phyloP scores from a whole-genome alignment of 2,797 vertebrate genomes.

The Columba guinea region DNA sequence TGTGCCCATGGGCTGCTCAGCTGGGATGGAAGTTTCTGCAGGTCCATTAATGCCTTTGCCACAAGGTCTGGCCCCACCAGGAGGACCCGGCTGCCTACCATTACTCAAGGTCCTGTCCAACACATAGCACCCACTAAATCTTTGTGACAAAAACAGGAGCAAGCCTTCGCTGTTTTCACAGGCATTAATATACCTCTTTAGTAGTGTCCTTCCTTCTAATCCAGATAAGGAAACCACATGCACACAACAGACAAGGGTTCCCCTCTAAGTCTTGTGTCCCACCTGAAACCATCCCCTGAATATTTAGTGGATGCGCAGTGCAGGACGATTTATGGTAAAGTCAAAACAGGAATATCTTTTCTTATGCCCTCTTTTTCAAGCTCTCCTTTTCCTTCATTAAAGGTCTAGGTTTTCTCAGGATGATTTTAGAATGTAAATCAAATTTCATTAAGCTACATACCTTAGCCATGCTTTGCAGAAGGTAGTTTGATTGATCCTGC shows the following conservation, averaged over 20 bases:
- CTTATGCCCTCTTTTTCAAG: not conserved
- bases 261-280: not conserved
- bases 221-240: not conserved
- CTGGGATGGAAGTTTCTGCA: not conserved
- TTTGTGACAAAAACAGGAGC: not conserved
- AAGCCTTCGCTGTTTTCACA: not conserved
- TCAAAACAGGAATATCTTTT: not conserved
- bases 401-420: not conserved
- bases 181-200: not conserved
- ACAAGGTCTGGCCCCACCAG: not conserved
- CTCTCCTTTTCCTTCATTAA: not conserved
- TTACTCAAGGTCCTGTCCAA: not conserved
- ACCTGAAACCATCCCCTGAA: not conserved
- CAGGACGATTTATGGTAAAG: not conserved
- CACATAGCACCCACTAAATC: not conserved
- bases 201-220: not conserved
- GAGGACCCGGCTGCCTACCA: not conserved
- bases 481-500: not conserved
- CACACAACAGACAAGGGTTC: not conserved
- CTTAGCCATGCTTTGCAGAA: not conserved
- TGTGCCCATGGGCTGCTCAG: not conserved
- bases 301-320: not conserved
- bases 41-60: not conserved
- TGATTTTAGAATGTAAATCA: not conserved
- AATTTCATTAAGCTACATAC: not conserved